These are phyloP conservation scores for Galaxias olidus DNA, from an alignment of 2,797 vertebrate genomes.

Conservation along the genomic window DNA sequence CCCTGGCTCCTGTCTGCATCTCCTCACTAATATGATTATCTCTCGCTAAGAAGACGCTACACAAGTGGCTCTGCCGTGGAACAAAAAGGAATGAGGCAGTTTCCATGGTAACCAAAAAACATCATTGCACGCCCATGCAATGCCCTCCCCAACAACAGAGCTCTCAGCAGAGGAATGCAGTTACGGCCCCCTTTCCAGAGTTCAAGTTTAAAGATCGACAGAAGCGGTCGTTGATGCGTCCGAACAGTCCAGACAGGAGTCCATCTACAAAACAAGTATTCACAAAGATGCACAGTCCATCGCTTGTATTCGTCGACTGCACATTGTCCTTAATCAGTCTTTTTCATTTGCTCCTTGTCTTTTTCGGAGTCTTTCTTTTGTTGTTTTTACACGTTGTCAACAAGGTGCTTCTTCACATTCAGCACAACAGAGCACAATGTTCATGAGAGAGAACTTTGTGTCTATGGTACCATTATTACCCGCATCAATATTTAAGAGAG, in stretches of 20 bases:
- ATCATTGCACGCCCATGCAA: slow-evolving; percentile 36
- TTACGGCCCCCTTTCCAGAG: slow-evolving; percentile 58
- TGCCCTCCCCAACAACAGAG: slow-evolving; percentile 12
- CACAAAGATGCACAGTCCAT: slow-evolving; percentile 65
- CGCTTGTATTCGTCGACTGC: slow-evolving; percentile 50
- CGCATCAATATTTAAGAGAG: slow-evolving; percentile 83
- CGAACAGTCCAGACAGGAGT: slow-evolving; percentile 38
- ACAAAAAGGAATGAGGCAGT: slow-evolving; percentile 51
- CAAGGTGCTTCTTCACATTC: slow-evolving; percentile 91
- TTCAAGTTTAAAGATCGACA: slow-evolving; percentile 49
- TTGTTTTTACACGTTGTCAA: slow-evolving; percentile 70
- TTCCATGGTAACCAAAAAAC: slow-evolving; percentile 60
- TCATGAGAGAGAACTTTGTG: slow-evolving; percentile 82
- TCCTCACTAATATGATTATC: slow-evolving; percentile 73
- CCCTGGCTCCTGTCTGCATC: slow-evolving; percentile 43
- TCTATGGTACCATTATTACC: slow-evolving; percentile 86
- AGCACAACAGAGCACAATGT: slow-evolving; percentile 85
- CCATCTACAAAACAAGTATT: slow-evolving; percentile 50
- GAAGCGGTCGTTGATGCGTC: slow-evolving; percentile 50
- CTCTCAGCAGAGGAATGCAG: slow-evolving; percentile 60
- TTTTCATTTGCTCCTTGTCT: slow-evolving; percentile 45
- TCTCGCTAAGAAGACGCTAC: slow-evolving; percentile 75
- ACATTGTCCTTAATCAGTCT: slow-evolving; percentile 12
- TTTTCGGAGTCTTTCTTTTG: slow-evolving; percentile 39
- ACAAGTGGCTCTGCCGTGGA: slow-evolving; percentile 64